Evolutionary conservation across 2,113 vertebrate genomes (phyloP).

Genomic region (Ursus arctos): DNA sequence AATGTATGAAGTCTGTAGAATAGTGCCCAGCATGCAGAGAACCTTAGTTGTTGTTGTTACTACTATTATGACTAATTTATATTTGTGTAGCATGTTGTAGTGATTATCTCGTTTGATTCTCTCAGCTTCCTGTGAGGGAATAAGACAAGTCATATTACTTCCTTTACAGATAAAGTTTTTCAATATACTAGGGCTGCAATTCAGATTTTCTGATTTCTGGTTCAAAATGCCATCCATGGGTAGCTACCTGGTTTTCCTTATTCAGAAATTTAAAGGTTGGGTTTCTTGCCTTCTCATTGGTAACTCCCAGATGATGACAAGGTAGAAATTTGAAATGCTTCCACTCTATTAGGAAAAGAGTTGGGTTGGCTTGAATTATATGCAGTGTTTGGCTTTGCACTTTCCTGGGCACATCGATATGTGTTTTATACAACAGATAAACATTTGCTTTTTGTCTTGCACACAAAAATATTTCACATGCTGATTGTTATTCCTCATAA

Average conservation of each 20-base stretch:
- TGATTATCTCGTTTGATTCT: conserved; percentile 4
- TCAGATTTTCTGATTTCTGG: background rate
- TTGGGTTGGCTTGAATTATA: background rate
- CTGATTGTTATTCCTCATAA: background rate
- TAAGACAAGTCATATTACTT: background rate
- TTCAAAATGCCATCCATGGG: background rate
- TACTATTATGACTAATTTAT: background rate
- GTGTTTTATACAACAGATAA: background rate
- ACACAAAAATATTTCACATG: background rate
- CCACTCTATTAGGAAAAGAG: background rate
- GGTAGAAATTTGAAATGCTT: background rate
- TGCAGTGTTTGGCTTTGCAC: background rate
- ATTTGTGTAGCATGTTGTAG: background rate
- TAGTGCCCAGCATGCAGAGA: background rate
- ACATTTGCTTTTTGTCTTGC: background rate
- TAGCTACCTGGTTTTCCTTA: background rate
- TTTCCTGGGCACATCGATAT: background rate
- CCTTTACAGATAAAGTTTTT: background rate
- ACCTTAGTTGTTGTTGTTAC: background rate
- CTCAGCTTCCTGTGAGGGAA: background rate
- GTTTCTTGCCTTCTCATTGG: background rate
- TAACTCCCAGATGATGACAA: background rate
- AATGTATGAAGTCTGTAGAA: background rate
- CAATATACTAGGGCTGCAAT: too few species aligned
- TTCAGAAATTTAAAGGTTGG: background rate